Percentiles rank a stretch among this genome's conserved stretches.
These are phyloP conservation scores for Drosophila cardini DNA, from an alignment of 1,140 invertebrate species.

Conservation along the genomic window DNA sequence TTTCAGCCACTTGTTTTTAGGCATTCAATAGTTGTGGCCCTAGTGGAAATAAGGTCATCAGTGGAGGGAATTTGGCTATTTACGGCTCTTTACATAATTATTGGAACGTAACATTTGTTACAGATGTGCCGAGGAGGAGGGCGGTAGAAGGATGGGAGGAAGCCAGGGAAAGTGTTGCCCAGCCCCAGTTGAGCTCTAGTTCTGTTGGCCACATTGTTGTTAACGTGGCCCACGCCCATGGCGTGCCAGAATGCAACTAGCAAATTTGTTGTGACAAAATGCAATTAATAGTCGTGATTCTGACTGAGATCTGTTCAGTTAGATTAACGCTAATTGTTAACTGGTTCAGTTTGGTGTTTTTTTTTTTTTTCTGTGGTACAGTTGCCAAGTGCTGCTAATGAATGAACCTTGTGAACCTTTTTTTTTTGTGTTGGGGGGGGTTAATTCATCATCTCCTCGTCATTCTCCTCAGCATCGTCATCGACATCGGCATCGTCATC, in stretches of 20 bases:
- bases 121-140: constrained; percentile 43
- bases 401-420: constrained; percentile 39
- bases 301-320: constrained; percentile 20
- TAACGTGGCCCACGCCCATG: constrained; percentile 54
- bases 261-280: constrained; percentile 77
- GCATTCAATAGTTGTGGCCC: constrained; percentile 44
- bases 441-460: not conserved
- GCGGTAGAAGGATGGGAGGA: not conserved
- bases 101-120: constrained; percentile 79
- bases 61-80: constrained; percentile 19
- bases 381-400: constrained; percentile 37
- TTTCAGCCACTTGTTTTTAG: constrained; percentile 37
- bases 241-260: constrained; percentile 72
- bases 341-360: not conserved
- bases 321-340: constrained; percentile 60
- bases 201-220: constrained; percentile 23
- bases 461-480: constrained; percentile 13
- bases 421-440: not conserved
- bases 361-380: too few relatives aligned
- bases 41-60: constrained; percentile 47
- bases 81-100: constrained; percentile 71
- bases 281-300: constrained; percentile 73
- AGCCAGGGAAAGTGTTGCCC: constrained; percentile 55
- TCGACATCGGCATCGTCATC: constrained; percentile 25
- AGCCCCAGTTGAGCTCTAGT: constrained; percentile 4